Evolutionary conservation across 2,113 vertebrate species (phyloP).

Genomic region (Mirza zaza): DNA sequence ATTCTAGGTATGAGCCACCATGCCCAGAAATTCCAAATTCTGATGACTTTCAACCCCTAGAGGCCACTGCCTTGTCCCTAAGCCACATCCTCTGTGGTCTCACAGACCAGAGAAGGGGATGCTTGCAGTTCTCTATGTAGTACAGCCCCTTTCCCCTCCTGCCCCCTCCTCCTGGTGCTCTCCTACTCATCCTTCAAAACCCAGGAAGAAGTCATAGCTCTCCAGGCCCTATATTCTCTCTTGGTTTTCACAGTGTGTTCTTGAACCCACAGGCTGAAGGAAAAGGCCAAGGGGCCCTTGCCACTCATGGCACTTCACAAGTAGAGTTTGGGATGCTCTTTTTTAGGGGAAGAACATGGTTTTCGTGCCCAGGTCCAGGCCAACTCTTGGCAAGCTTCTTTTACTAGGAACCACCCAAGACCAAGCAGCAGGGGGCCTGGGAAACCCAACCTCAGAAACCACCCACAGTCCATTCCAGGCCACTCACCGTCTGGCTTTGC

Average conservation of each 20-base stretch:
- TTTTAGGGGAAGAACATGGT: neutral
- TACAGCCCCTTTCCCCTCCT: neutral
- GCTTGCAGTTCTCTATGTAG: neutral
- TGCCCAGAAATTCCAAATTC: too few species aligned
- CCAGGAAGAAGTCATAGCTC: neutral
- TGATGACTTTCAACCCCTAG: neutral
- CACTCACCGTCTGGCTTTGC: neutral
- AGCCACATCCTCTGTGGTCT: neutral
- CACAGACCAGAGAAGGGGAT: rapidly evolving
- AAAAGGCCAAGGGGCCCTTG: too few species aligned
- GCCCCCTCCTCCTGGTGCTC: neutral
- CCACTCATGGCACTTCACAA: neutral
- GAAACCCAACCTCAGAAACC: neutral
- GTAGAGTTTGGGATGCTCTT: neutral
- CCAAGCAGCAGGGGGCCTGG: neutral
- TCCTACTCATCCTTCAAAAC: neutral
- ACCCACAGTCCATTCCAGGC: too few species aligned
- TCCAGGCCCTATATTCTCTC: too few species aligned
- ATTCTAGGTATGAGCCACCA: too few species aligned
- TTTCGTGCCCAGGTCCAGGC: neutral
- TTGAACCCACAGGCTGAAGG: neutral
- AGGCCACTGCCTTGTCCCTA: neutral
- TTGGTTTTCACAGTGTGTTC: neutral
- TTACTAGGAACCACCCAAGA: neutral
- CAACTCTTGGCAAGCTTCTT: neutral